phyloP scores from a whole-genome alignment of 2,888 invertebrate species.

The Cyaniris semiargus region DNA sequence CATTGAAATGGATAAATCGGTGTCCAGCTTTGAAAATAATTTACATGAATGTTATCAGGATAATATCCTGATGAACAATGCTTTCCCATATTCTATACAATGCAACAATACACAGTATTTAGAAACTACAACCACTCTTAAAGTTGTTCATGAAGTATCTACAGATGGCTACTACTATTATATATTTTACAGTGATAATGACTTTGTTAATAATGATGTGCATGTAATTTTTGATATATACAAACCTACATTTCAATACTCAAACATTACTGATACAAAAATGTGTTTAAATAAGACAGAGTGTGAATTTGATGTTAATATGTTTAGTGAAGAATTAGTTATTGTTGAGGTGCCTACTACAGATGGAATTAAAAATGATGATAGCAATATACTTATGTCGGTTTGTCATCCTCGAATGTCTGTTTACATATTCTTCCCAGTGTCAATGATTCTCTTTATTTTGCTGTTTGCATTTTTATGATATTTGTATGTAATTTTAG shows the following conservation, averaged over 20 bases:
- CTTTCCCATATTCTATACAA: slow-evolving; percentile 84
- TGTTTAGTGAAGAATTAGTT: slow-evolving; percentile 88
- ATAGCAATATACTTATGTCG: slow-evolving; percentile 86
- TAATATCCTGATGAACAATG: slow-evolving; percentile 85
- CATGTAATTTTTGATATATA: slow-evolving; percentile 92
- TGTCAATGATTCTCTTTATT: slow-evolving; percentile 87
- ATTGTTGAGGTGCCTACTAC: slow-evolving; percentile 91
- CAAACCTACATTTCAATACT: slow-evolving; percentile 90
- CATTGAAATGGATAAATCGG: slow-evolving; percentile 81
- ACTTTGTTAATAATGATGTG: slow-evolving; percentile 88
- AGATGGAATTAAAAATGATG: slow-evolving; percentile 88
- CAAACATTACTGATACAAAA: slow-evolving; percentile 83
- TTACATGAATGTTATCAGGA: slow-evolving; percentile 88
- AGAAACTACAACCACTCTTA: slow-evolving; percentile 82
- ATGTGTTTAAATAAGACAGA: slow-evolving; percentile 88
- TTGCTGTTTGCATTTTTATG: slow-evolving; percentile 91
- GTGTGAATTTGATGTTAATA: slow-evolving; percentile 86
- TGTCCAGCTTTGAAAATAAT: slow-evolving; percentile 91
- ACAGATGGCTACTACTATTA: slow-evolving; percentile 93
- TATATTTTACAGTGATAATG: slow-evolving; percentile 93
- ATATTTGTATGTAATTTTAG: slow-evolving; percentile 62
- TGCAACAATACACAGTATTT: slow-evolving; percentile 86
- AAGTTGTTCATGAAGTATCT: slow-evolving; percentile 85
- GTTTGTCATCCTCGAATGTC: slow-evolving; percentile 89
- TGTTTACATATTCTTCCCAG: slow-evolving; percentile 89